These are phyloP conservation scores for Coreoperca whiteheadi DNA, from an alignment of 2,113 vertebrate genomes.

Conservation along the genomic window DNA sequence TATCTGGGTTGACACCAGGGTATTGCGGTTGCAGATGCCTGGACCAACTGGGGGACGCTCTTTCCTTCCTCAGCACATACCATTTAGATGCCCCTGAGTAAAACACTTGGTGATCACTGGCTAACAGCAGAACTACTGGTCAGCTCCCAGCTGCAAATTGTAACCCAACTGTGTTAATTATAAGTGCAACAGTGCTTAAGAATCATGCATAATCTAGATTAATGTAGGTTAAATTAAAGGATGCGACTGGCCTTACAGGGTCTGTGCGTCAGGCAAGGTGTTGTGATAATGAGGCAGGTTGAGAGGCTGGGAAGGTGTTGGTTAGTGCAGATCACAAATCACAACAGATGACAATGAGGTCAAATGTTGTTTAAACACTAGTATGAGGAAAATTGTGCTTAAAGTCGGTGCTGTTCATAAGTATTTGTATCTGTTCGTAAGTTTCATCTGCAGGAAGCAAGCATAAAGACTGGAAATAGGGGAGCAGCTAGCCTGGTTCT, in stretches of 20 bases:
- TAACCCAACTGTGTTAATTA: constrained; percentile 2
- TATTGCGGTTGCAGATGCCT: constrained; percentile 22
- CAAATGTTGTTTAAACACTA: neutral
- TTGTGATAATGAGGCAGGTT: constrained; percentile 11
- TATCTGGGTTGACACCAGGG: constrained; percentile 6
- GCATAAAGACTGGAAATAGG: no score
- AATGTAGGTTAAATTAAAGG: constrained; percentile 6
- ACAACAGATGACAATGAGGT: constrained; percentile 17
- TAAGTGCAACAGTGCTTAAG: neutral
- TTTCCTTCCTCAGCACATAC: neutral
- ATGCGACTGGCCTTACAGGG: neutral
- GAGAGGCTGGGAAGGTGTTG: neutral
- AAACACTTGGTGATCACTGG: constrained; percentile 1
- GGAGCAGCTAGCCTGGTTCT: no score
- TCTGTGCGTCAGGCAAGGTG: neutral
- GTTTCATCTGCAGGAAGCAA: neutral
- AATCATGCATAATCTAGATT: neutral
- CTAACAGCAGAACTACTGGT: neutral
- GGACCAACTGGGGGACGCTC: constrained; percentile 1
- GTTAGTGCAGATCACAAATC: constrained; percentile 3
- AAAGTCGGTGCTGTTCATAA: neutral
- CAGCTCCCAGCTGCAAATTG: neutral
- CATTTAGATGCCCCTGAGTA: neutral
- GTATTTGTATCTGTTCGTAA: neutral
- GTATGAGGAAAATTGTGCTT: neutral